A percentile compares a stretch with the other conserved stretches of the same genome.
Evolutionary conservation across 2,797 vertebrate species (phyloP).

Genomic region (Spea hammondii): DNA sequence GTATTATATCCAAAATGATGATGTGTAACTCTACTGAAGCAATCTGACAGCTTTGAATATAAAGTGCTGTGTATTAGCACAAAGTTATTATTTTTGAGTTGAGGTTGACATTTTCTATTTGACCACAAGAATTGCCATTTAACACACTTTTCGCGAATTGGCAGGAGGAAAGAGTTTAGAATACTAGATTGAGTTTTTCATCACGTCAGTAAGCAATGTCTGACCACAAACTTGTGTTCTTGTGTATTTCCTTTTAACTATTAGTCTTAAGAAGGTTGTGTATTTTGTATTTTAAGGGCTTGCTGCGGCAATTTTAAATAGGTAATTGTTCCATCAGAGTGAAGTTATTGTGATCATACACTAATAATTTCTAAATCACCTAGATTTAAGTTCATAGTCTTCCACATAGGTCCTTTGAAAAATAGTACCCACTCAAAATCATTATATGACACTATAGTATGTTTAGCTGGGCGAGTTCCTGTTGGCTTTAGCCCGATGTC

Average conservation of each 20-base stretch:
- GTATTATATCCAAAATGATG: constrained; percentile 38
- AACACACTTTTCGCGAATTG: constrained; percentile 26
- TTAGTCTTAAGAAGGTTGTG: neutral
- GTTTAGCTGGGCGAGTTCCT: no score
- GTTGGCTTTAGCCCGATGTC: no score
- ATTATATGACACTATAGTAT: no score
- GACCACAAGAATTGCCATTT: constrained; percentile 31
- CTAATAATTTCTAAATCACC: no score
- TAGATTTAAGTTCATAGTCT: no score
- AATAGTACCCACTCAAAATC: no score
- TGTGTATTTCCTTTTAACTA: neutral
- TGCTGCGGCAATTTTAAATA: no score
- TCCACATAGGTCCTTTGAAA: no score
- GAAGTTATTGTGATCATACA: no score
- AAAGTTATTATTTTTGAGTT: constrained; percentile 37
- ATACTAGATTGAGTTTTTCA: constrained; percentile 22
- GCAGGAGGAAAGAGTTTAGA: constrained; percentile 14
- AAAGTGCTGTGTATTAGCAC: constrained; percentile 31
- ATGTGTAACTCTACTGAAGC: constrained; percentile 34
- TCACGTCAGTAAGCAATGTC: neutral
- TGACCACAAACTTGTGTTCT: neutral
- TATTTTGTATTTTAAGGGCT: no score
- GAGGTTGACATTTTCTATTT: constrained; percentile 39
- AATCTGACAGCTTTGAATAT: constrained; percentile 43
- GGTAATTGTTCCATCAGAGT: no score